Percentiles rank a stretch among this genome's conserved stretches.
Evolutionary conservation across 2,888 invertebrate genomes (phyloP).

Genomic region (Calameuta filiformis): DNA sequence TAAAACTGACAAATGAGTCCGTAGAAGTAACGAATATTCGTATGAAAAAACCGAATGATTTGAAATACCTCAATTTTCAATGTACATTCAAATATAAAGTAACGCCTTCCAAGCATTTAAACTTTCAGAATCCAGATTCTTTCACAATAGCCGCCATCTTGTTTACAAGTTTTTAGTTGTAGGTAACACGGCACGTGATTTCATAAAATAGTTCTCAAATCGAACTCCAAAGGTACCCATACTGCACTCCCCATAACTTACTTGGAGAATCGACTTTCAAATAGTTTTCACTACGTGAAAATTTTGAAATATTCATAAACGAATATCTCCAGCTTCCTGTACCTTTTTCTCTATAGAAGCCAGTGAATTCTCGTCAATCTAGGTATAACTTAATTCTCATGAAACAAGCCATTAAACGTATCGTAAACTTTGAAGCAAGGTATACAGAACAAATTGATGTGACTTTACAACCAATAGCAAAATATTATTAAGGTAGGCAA

Average conservation of each 20-base stretch:
- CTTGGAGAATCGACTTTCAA: no score
- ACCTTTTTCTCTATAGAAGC: neutral
- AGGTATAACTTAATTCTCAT: neutral
- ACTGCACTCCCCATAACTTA: no score
- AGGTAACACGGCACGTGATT: neutral
- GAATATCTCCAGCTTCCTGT: neutral
- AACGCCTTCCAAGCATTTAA: neutral
- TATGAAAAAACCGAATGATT: neutral
- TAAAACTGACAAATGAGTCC: neutral
- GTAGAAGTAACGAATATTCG: neutral
- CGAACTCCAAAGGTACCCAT: neutral
- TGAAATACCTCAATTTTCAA: neutral
- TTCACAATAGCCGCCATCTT: neutral
- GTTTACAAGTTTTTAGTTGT: neutral
- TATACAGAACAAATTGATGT: neutral
- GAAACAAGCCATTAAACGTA: neutral
- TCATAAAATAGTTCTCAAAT: neutral
- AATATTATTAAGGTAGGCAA: neutral
- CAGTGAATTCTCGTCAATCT: neutral
- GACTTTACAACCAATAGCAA: neutral
- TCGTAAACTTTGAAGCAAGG: neutral
- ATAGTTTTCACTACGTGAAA: no score
- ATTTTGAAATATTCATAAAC: no score
- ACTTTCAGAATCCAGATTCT: neutral
- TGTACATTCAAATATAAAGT: neutral